A percentile compares a stretch with the other conserved stretches of the same genome.
Conservation (phyloP, 2,113 vertebrate genomes). For the Ploceus nigricollis region DNA sequence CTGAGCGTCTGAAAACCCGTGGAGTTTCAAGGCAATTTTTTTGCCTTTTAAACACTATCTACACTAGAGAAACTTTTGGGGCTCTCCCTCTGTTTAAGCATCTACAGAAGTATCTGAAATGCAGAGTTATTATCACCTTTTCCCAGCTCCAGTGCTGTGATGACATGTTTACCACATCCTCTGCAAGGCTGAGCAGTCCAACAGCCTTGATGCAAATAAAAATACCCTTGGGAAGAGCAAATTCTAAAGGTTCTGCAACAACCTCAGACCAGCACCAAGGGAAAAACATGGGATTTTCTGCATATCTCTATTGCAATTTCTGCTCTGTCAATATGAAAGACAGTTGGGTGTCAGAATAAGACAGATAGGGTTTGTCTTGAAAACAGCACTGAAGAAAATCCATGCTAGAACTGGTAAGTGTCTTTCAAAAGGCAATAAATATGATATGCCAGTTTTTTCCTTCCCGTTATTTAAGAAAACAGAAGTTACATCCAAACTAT, state of each 20-base stretch:
- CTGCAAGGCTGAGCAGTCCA: not conserved
- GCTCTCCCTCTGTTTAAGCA: not conserved
- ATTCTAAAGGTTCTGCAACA: not conserved
- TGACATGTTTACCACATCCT: not conserved
- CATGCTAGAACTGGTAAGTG: not conserved
- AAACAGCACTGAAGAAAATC: not conserved
- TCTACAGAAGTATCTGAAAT: not conserved
- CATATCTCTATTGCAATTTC: not conserved
- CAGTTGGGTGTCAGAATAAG: not conserved
- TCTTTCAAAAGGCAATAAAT: not conserved
- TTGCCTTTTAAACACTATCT: not conserved
- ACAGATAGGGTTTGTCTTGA: not conserved
- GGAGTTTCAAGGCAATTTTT: not conserved
- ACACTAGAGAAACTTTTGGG: not conserved
- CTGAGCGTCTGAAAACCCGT: not conserved
- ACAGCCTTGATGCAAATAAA: not conserved
- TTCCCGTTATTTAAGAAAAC: not conserved
- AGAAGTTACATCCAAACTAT: not conserved
- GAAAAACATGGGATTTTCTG: not conserved
- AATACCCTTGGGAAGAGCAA: not conserved
- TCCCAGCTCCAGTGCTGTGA: not conserved
- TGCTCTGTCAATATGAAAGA: not conserved
- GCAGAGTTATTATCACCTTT: not conserved
- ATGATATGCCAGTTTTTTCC: rapidly evolving
- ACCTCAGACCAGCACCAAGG: not conserved